Conservation (phyloP, 2,113 vertebrate species). For the Dasyurus viverrinus region DNA sequence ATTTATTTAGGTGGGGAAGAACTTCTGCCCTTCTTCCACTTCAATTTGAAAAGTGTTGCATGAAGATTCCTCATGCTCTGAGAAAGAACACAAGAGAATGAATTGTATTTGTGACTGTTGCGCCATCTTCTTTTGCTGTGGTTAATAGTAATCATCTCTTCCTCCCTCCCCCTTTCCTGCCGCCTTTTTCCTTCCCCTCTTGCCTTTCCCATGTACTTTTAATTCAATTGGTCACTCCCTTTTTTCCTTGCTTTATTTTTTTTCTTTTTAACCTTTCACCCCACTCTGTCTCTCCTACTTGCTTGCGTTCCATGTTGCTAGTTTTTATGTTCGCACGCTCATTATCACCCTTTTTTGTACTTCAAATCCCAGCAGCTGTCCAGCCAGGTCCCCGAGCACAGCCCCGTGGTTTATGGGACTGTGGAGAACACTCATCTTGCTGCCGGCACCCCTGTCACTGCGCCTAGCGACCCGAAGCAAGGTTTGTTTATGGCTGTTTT, state of each 20-base stretch:
- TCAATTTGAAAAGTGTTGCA: neutral
- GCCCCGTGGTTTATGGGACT: conserved; percentile 83
- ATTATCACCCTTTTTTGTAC: conserved; percentile 91
- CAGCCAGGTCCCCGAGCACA: conserved; percentile 93
- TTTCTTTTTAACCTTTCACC: neutral
- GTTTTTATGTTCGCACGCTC: conserved; percentile 84
- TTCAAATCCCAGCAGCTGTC: conserved; percentile 93
- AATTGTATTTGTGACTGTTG: conserved; percentile 35
- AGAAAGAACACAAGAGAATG: conserved; percentile 21
- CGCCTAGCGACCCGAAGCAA: conserved; percentile 86
- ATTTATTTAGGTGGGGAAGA: neutral
- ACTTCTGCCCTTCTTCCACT: neutral
- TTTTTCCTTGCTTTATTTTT: conserved; percentile 59
- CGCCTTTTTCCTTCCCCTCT: conserved; percentile 67
- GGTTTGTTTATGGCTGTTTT: conserved; percentile 84
- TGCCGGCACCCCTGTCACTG: conserved; percentile 76
- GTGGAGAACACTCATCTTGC: conserved; percentile 85
- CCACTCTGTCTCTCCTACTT: conserved; percentile 11
- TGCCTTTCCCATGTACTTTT: conserved; percentile 60
- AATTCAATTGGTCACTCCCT: conserved; percentile 52
- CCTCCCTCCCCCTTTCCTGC: conserved; percentile 66
- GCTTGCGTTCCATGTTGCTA: conserved; percentile 74
- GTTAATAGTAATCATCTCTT: conserved; percentile 84
- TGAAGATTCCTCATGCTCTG: conserved; percentile 22
- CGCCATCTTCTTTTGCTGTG: conserved; percentile 75